phyloP scores from a whole-genome alignment of 2,797 vertebrate species.

The Florisuga fusca region DNA sequence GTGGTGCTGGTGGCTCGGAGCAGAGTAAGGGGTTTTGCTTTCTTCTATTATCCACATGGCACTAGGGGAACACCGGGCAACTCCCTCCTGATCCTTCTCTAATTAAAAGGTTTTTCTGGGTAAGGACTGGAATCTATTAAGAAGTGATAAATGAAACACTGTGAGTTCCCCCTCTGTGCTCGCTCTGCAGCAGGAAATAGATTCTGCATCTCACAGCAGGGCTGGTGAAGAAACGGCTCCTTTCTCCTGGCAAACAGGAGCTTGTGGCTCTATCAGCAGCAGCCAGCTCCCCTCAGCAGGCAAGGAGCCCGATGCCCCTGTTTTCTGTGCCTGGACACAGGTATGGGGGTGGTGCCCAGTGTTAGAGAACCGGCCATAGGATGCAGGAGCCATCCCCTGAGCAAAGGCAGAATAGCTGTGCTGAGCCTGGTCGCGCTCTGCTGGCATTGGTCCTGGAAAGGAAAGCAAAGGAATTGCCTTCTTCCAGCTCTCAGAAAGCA shows the following conservation, averaged over 20 bases:
- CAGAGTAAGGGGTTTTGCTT: constrained; percentile 57
- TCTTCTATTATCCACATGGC: constrained; percentile 5
- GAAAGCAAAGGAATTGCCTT: not conserved
- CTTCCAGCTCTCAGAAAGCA: not conserved
- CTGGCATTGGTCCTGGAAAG: not conserved
- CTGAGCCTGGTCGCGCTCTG: not conserved
- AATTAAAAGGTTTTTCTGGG: constrained; percentile 73
- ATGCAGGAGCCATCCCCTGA: not conserved
- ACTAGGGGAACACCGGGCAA: constrained; percentile 15
- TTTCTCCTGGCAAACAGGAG: not conserved
- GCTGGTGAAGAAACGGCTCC: not conserved
- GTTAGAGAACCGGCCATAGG: accelerated
- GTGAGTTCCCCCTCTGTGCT: constrained; percentile 4
- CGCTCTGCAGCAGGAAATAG: constrained; percentile 27
- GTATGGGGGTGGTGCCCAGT: not conserved
- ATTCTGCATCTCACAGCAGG: not conserved
- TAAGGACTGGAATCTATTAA: constrained; percentile 47
- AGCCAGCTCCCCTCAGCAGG: accelerated
- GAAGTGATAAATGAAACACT: constrained; percentile 47
- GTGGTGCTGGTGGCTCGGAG: not conserved
- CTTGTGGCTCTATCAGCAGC: not conserved
- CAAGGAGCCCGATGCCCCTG: not conserved
- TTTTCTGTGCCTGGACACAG: not conserved
- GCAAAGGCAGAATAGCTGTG: not conserved
- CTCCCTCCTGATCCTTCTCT: constrained; percentile 62